Conservation (phyloP, 2,113 vertebrate genomes). For the Callionymus lyra region DNA sequence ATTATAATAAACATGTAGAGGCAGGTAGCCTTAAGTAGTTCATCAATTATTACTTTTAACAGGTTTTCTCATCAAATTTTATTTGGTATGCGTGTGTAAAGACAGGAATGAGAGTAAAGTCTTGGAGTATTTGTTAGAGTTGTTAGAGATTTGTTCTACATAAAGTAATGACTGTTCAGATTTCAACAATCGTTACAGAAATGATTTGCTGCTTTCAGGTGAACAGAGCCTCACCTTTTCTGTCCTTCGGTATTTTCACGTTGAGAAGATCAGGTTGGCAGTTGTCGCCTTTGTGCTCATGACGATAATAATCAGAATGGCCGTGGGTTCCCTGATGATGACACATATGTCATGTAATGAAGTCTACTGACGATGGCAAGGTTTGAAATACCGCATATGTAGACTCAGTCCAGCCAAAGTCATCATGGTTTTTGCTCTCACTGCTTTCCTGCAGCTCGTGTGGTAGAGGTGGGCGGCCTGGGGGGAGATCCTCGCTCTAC, state of each 20-base stretch:
- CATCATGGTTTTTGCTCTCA: conserved; percentile 22
- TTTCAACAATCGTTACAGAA: no score
- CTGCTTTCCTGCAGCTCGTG: conserved; percentile 46
- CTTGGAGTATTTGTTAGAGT: no score
- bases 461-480: conserved; percentile 60
- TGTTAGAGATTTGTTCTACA: no score
- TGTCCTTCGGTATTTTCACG: conserved; percentile 41
- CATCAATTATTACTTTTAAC: no score
- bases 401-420: conserved; percentile 37
- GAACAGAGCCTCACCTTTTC: conserved; percentile 33
- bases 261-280: conserved; percentile 44
- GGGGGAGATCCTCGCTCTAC: conserved; percentile 56
- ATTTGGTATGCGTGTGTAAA: no score
- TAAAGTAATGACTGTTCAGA: no score
- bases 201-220: neutral
- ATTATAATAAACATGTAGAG: no score
- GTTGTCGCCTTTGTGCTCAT: conserved; percentile 27
- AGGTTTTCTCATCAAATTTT: no score
- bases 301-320: conserved; percentile 36
- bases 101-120: no score
- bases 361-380: neutral
- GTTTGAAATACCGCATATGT: conserved; percentile 44
- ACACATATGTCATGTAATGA: neutral
- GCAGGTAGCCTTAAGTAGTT: no score
- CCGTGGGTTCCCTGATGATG: conserved; percentile 45